Evolutionary conservation across 2,888 invertebrate genomes (phyloP).

Genomic region (Parascotia fuliginaria): DNA sequence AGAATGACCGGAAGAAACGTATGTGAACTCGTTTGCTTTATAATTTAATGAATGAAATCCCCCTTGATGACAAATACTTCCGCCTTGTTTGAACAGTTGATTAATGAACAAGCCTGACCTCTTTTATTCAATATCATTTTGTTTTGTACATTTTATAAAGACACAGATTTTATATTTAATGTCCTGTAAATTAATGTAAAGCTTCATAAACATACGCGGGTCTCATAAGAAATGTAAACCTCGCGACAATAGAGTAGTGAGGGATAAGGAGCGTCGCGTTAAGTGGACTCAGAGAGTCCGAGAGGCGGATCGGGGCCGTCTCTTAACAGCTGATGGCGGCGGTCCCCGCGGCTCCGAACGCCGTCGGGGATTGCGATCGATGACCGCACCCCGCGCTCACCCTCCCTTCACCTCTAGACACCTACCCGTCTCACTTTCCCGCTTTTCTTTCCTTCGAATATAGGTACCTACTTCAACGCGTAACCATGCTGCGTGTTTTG

Average conservation of each 20-base stretch:
- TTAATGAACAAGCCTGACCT: constrained; percentile 47
- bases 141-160: constrained; percentile 16
- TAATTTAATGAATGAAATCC: constrained; percentile 65
- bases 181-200: neutral
- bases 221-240: constrained; percentile 21
- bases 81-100: constrained; percentile 57
- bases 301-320: constrained; percentile 53
- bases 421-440: constrained; percentile 72
- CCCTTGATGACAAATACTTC: constrained; percentile 66
- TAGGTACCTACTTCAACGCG: constrained; percentile 43
- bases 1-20: constrained; percentile 45
- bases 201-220: constrained; percentile 3
- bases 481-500: constrained; percentile 52
- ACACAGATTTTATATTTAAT: neutral
- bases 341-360: constrained; percentile 61
- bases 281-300: constrained; percentile 38
- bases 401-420: constrained; percentile 67
- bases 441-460: constrained; percentile 74
- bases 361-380: constrained; percentile 73
- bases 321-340: constrained; percentile 80
- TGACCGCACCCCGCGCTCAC: constrained; percentile 72
- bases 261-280: constrained; percentile 33
- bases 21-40: constrained; percentile 53
- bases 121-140: constrained; percentile 38
- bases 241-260: constrained; percentile 30